Evolutionary conservation across 1,140 invertebrate genomes (phyloP), one percentile per base, ranked within the genome.

Genomic region (Heliconius hermathena): DNA sequence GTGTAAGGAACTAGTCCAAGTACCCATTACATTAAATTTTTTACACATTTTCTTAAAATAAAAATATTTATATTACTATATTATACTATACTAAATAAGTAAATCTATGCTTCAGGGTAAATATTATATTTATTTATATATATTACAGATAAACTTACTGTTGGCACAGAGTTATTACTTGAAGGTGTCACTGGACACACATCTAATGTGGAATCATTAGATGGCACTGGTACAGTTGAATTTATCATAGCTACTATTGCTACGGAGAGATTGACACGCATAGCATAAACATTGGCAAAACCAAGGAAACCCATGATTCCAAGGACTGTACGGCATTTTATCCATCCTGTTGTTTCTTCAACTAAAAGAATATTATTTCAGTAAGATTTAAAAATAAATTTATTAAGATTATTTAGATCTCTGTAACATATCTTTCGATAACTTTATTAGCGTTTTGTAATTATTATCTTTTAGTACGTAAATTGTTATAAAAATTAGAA

Each of bases 191-290:
- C 86, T 8, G 95, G 95, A 85, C 97, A 97, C 0, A 96, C 96
- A 89, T 97, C 96, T 78, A 95, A 93, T 3, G 95, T 95, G 57
- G 95, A 95, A 70, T 95, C 95, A 73, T 94, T 89, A 78, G 95
- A 89, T 77, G 95, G 94, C 22, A 96, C 92, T 70, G 96, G 95
- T 2, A 95, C 95, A 29, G 97, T 97, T 77, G 97, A 96, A 85
- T 98, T 98, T 3, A 97, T 96, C 98, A 99, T 99, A 8, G 98
- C 98, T 16, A 99, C 98, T 89, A 99, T 98, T 8, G 98, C 98
- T 16, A 99, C 97, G 5, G 98, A 99, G 36, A 99, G 94, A 93
- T 99, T 99, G 0, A 99, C 98, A 81, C 98, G 95, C 97, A 99
- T 97, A 0, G 98, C 97, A 92, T 99, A 99, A 2, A 98, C 97